These are phyloP conservation scores for Sebastes ruberrimus DNA, from an alignment of 2,797 vertebrate genomes.

Conservation along the genomic window DNA sequence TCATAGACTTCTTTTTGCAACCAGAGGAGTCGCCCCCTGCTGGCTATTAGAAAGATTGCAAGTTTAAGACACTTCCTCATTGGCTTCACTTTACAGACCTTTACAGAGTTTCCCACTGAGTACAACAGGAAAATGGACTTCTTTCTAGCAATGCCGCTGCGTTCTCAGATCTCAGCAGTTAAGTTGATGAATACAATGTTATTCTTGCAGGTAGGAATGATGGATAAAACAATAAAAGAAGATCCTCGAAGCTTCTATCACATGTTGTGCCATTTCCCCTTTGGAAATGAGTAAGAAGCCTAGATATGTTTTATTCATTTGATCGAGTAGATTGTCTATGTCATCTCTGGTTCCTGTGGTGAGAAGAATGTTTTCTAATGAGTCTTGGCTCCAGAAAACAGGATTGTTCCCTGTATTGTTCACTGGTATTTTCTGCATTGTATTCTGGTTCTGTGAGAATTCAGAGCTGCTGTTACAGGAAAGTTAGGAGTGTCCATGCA, in stretches of 20 bases:
- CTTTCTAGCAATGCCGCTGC: not conserved
- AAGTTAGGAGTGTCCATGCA: slow-evolving; percentile 29
- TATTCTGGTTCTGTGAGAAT: slow-evolving; percentile 17
- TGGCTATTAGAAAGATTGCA: too few relatives aligned
- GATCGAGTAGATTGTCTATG: not conserved
- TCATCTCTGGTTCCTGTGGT: not conserved
- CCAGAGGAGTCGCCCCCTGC: too few relatives aligned
- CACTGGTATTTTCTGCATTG: slow-evolving; percentile 10
- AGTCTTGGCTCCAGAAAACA: not conserved
- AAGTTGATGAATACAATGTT: not conserved
- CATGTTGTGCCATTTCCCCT: not conserved
- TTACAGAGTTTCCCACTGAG: too few relatives aligned
- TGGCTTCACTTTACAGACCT: too few relatives aligned
- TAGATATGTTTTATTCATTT: slow-evolving; percentile 3
- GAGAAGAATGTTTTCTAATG: not conserved
- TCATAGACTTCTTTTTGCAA: too few relatives aligned
- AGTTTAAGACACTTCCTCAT: too few relatives aligned
- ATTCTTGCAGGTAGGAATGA: not conserved
- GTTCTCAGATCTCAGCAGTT: not conserved
- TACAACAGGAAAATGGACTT: not conserved
- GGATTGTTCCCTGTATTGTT: not conserved
- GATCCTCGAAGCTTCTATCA: not conserved
- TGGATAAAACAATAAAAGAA: not conserved
- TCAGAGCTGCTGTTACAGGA: slow-evolving; percentile 18
- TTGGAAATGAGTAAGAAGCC: not conserved